phyloP scores from a whole-genome alignment of 2,888 invertebrate species.

The Leptothorax acervorum region DNA sequence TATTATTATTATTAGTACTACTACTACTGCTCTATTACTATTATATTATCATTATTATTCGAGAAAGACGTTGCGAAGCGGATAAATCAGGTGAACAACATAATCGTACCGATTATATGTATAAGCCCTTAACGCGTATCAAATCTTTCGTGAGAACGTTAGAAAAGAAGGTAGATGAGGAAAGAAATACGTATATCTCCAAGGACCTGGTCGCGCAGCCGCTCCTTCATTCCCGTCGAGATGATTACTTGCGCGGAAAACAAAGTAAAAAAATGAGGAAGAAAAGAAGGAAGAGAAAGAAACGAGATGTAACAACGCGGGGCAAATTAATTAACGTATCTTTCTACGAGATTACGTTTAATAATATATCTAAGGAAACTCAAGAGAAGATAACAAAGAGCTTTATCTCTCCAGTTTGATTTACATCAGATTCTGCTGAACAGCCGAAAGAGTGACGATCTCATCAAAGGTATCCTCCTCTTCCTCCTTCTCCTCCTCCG shows the following conservation, averaged over 20 bases:
- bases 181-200: conserved; percentile 32
- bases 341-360: conserved; percentile 52
- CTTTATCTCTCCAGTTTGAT: conserved; percentile 67
- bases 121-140: conserved; percentile 58
- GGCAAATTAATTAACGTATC: conserved; percentile 61
- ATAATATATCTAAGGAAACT: conserved; percentile 66
- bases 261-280: conserved; percentile 51
- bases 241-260: conserved; percentile 50
- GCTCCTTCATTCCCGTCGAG: conserved; percentile 31
- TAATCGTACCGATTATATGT: conserved; percentile 56
- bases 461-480: conserved; percentile 7
- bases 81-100: conserved; percentile 62
- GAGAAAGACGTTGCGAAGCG: conserved; percentile 70
- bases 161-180: conserved; percentile 13
- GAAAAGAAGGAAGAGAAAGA: conserved; percentile 35
- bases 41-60: conserved; percentile 44
- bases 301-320: conserved; percentile 62
- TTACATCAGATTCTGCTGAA: conserved; percentile 75
- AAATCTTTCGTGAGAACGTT: conserved; percentile 52
- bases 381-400: conserved; percentile 12
- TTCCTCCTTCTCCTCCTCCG: neutral
- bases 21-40: conserved; percentile 19
- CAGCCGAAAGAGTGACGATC: conserved; percentile 64
- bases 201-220: conserved; percentile 29
- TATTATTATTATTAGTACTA: conserved; percentile 32